These are phyloP conservation scores for Drosophila kurseongensis DNA, from an alignment of 1,140 invertebrate genomes.

Conservation along the genomic window DNA sequence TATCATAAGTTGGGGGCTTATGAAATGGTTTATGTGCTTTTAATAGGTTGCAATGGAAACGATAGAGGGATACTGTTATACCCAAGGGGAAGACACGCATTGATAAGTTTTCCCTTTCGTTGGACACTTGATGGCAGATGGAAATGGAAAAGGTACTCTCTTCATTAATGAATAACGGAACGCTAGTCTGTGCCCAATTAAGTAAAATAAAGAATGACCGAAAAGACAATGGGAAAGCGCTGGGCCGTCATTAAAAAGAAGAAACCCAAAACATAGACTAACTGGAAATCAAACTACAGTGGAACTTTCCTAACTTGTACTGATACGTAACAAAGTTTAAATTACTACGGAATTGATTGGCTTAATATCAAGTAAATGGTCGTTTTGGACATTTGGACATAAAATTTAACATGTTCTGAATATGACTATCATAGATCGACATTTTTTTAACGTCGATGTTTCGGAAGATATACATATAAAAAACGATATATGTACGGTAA, in stretches of 20 bases:
- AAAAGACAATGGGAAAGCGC: conserved; percentile 47
- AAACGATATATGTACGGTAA: too few species aligned
- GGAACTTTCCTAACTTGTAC: conserved; percentile 1
- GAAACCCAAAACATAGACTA: conserved; percentile 35
- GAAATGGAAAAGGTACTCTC: conserved; percentile 23
- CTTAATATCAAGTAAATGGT: too few species aligned
- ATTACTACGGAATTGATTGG: too few species aligned
- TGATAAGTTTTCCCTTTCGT: conserved; percentile 51
- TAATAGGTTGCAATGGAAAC: conserved; percentile 29
- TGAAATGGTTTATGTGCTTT: conserved; percentile 17
- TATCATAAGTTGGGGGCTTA: conserved; percentile 15
- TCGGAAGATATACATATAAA: too few species aligned
- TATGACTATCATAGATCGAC: too few species aligned
- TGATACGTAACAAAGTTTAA: too few species aligned
- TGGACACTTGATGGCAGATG: conserved; percentile 26
- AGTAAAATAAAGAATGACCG: conserved; percentile 54
- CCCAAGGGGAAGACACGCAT: conserved; percentile 14
- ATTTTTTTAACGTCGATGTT: too few species aligned
- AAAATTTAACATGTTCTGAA: too few species aligned
- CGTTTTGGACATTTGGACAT: too few species aligned
- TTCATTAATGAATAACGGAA: conserved; percentile 75
- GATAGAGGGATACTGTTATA: conserved; percentile 29
- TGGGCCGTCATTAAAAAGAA: conserved; percentile 59
- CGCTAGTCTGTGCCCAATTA: conserved; percentile 57
- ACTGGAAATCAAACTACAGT: conserved; percentile 16